Base-by-base conservation (phyloP, 2,888 invertebrate genomes). In the Leucania comma region DNA sequence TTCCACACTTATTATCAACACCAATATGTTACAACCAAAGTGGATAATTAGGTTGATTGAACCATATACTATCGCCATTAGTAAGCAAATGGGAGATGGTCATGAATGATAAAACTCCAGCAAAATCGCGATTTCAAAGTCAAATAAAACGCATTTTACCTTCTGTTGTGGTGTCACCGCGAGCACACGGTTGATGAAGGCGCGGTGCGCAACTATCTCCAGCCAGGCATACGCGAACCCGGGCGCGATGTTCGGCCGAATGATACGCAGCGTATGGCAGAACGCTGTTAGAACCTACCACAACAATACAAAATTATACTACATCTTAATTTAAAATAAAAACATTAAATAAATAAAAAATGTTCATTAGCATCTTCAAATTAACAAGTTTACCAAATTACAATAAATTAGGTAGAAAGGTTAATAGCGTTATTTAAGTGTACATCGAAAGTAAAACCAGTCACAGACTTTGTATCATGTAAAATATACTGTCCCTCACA, bases 141-240 rank as follows among this genome's bases (percentile, higher is more conserved):
- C 1, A 26, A 53, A 17, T 32, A 32, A 54, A n/a, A 57, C 29
- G 56, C 29, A 32, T 58, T 22, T 70, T 91, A 97, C 97, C 96
- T 99, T 99, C 91, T 99, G 99, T 89, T 99, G 98, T 8, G 98
- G 98, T 17, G 98, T 98, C 71, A 98, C 97, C 0, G 99, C 99
- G 38, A 99, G 96, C 95, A 99, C 98, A 67, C 99, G 97, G 65
- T 99, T 99, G 89, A 99, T 98, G 93, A 99, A 99, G 0, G 99
- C 98, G 67, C 99, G 97, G 93, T 99, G 99, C 0, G 99, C 99
- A 53, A 99, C 98, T 59, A 99, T 96, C 93, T 99, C 99, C 70
- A 99, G 96, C 99, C 99, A 99, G 3, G 99, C 99, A 93, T 99
- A 99, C 70, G 99, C 98, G 93, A 99, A 99, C 0, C 99, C 99